phyloP scores from a whole-genome alignment of 2,888 invertebrate species.

The Thereva nobilitata region DNA sequence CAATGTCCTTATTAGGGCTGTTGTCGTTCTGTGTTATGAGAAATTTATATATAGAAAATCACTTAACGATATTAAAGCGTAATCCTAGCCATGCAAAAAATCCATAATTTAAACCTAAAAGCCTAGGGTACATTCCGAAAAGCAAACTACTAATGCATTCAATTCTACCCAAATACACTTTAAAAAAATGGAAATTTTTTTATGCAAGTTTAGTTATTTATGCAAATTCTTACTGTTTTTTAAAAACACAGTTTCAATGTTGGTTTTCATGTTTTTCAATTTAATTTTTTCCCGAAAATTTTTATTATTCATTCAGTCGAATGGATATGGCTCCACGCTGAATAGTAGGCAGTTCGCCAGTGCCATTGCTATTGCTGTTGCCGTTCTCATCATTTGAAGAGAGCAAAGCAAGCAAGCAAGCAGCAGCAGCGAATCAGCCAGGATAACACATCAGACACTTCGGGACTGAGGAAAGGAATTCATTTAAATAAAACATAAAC shows the following conservation, averaged over 20 bases:
- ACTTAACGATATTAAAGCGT: too few relatives aligned
- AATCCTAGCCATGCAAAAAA: too few relatives aligned
- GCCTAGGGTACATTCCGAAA: too few relatives aligned
- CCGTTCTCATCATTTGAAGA: constrained; percentile 26
- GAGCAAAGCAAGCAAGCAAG: constrained; percentile 3
- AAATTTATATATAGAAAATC: too few relatives aligned
- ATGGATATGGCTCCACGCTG: constrained; percentile 24
- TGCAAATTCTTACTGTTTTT: too few relatives aligned
- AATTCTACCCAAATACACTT: too few relatives aligned
- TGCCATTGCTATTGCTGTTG: background rate
- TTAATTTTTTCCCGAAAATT: constrained; percentile 17
- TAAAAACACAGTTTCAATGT: constrained; percentile 14
- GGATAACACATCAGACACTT: constrained; percentile 9
- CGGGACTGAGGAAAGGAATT: constrained; percentile 25
- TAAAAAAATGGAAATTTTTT: too few relatives aligned
- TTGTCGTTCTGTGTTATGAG: too few relatives aligned
- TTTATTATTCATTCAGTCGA: constrained; percentile 28
- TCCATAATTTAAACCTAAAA: too few relatives aligned
- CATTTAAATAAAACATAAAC: constrained; percentile 35
- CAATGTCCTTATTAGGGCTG: too few relatives aligned
- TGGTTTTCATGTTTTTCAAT: constrained; percentile 19
- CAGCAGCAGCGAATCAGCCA: background rate
- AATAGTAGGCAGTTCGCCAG: background rate
- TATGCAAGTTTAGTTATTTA: too few relatives aligned
- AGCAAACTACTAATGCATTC: too few relatives aligned